Evolutionary conservation across 2,113 vertebrate species (phyloP).

Genomic region (Chaenogobius annularis): DNA sequence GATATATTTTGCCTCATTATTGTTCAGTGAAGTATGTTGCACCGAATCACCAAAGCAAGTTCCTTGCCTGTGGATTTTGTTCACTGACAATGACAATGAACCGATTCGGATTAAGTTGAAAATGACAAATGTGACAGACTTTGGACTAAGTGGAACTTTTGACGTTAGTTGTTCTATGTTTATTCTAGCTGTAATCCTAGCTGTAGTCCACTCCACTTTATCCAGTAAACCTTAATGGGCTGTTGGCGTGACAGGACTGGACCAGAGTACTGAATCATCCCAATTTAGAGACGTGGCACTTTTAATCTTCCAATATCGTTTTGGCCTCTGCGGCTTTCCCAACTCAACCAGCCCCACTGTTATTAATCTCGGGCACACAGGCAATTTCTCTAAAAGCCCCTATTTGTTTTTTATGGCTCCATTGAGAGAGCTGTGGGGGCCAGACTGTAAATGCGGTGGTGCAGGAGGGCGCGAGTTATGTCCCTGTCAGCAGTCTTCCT

Average conservation of each 20-base stretch:
- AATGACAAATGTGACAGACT: too few relatives aligned
- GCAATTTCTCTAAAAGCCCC: constrained; percentile 83
- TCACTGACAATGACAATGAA: too few relatives aligned
- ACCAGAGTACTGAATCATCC: constrained; percentile 71
- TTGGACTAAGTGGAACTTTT: too few relatives aligned
- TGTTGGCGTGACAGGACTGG: constrained; percentile 55
- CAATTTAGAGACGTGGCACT: constrained; percentile 75
- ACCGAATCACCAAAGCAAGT: too few relatives aligned
- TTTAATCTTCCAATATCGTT: constrained; percentile 76
- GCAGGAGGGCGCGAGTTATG: constrained; percentile 68
- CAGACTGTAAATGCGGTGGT: constrained; percentile 76
- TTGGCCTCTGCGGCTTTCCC: constrained; percentile 68
- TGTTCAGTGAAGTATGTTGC: too few relatives aligned
- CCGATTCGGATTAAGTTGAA: too few relatives aligned
- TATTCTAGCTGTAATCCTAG: too few relatives aligned
- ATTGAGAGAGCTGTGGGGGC: constrained; percentile 65
- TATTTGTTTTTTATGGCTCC: constrained; percentile 81
- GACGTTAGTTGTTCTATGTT: too few relatives aligned
- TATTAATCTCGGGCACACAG: constrained; percentile 80
- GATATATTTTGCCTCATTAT: too few relatives aligned
- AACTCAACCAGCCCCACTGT: constrained; percentile 68
- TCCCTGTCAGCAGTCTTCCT: constrained; percentile 71
- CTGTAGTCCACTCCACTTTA: constrained; percentile 27
- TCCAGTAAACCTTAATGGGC: constrained; percentile 62
- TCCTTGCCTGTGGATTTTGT: too few relatives aligned